Percentiles rank a stretch among this genome's conserved stretches.
Evolutionary conservation across 2,888 invertebrate genomes (phyloP).

Genomic region (Onthophagus sagittarius): DNA sequence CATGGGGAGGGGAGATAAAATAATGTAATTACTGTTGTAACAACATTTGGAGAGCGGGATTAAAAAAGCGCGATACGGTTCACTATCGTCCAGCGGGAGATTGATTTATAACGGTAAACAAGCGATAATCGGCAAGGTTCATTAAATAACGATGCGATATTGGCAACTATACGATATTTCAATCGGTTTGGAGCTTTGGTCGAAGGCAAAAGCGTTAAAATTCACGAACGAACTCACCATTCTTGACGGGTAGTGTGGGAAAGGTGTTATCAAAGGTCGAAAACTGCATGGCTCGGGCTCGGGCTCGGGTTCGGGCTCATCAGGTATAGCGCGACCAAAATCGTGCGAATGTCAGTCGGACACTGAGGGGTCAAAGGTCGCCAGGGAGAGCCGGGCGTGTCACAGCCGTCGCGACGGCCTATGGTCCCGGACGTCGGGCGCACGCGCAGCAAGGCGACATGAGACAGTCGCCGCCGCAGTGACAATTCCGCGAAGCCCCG

Average conservation of each 20-base stretch:
- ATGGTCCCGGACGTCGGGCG: slow-evolving; percentile 45
- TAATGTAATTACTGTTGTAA: not conserved
- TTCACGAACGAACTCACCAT: slow-evolving; percentile 30
- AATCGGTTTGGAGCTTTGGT: slow-evolving; percentile 21
- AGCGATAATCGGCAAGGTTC: slow-evolving; percentile 21
- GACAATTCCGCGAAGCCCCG: slow-evolving; percentile 45
- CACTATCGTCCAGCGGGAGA: slow-evolving; percentile 13
- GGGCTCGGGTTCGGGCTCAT: not conserved
- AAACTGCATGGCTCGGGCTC: slow-evolving; percentile 33
- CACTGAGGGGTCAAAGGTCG: slow-evolving; percentile 50
- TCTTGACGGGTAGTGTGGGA: slow-evolving; percentile 24
- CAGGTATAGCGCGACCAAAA: slow-evolving; percentile 2
- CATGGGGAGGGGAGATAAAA: not conserved
- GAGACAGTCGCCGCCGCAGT: slow-evolving; percentile 48
- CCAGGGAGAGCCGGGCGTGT: slow-evolving; percentile 49
- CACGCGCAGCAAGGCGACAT: slow-evolving; percentile 46
- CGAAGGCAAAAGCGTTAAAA: not conserved
- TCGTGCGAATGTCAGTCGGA: slow-evolving; percentile 37
- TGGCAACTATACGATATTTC: not conserved
- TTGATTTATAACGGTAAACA: slow-evolving; percentile 29
- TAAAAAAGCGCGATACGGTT: not conserved
- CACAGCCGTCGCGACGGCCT: slow-evolving; percentile 47
- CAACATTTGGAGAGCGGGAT: not conserved
- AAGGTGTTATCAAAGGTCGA: slow-evolving; percentile 29
- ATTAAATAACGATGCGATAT: not conserved